These are phyloP conservation scores for Drosophila dunni DNA, from an alignment of 1,140 invertebrate species.

Conservation along the genomic window DNA sequence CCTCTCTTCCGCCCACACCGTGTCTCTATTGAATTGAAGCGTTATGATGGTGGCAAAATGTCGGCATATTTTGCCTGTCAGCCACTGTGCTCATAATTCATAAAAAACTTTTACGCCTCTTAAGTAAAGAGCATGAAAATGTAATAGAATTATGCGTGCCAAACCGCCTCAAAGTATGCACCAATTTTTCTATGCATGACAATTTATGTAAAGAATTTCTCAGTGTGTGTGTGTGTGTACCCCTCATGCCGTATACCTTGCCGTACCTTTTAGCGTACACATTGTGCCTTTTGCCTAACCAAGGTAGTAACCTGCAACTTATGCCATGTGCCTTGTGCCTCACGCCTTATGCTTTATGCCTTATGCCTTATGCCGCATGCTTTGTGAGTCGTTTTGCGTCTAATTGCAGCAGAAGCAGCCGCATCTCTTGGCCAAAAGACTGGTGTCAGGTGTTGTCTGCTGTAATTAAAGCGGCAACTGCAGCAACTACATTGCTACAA, in stretches of 20 bases:
- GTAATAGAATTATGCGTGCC: slow-evolving; percentile 56
- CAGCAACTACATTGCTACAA: slow-evolving; percentile 8
- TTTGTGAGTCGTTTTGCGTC: slow-evolving; percentile 27
- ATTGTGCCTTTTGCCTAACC: background rate
- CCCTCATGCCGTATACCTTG: background rate
- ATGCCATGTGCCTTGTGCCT: background rate
- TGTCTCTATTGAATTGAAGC: background rate
- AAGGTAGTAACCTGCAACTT: background rate
- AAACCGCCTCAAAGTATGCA: slow-evolving; percentile 45
- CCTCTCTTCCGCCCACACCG: background rate
- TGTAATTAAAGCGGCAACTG: slow-evolving; percentile 51
- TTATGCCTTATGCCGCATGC: slow-evolving; percentile 8
- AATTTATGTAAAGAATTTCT: slow-evolving; percentile 57
- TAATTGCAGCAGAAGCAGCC: slow-evolving; percentile 37
- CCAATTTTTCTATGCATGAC: slow-evolving; percentile 40
- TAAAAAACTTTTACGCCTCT: slow-evolving; percentile 40
- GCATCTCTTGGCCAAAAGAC: slow-evolving; percentile 32
- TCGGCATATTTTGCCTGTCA: background rate
- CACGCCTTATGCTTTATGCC: background rate
- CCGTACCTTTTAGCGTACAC: background rate
- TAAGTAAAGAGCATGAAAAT: slow-evolving; percentile 31
- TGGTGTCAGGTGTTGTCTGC: slow-evolving; percentile 54
- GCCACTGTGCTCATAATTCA: slow-evolving; percentile 36
- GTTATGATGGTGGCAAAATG: background rate
- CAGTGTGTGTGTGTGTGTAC: background rate